Conservation (phyloP, 2,888 invertebrate species). For the Hyles lineata region DNA sequence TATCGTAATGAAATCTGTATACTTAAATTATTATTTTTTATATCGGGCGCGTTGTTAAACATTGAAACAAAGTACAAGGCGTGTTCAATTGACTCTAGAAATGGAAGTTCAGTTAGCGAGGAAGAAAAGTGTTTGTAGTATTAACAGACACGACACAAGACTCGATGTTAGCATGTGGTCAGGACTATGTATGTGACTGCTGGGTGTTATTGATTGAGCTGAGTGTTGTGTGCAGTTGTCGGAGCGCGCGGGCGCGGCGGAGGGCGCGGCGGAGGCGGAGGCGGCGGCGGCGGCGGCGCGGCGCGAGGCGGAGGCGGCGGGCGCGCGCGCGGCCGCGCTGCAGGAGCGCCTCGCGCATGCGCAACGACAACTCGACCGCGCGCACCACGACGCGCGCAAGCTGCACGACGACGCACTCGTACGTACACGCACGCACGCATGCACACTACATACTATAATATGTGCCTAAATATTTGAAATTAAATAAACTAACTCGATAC, state of each 20-base stretch:
- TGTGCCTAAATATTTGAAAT: background rate
- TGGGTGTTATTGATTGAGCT: background rate
- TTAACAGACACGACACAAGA: too few relatives aligned
- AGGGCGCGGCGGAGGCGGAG: conserved; percentile 64
- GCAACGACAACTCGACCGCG: conserved; percentile 78
- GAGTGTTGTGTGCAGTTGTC: conserved; percentile 43
- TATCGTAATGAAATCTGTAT: too few relatives aligned
- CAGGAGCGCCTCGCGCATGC: conserved; percentile 78
- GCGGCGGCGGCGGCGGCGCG: conserved; percentile 71
- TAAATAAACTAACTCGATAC: background rate
- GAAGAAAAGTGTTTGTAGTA: too few relatives aligned
- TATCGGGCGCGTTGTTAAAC: too few relatives aligned
- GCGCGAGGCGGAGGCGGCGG: conserved; percentile 70
- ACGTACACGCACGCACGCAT: conserved; percentile 30
- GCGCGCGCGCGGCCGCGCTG: conserved; percentile 69
- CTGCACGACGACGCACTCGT: conserved; percentile 79
- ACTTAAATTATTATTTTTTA: too few relatives aligned
- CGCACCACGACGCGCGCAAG: conserved; percentile 71
- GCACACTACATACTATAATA: background rate
- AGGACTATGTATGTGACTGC: too few relatives aligned
- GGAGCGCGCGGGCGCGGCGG: conserved; percentile 61
- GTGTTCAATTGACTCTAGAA: too few relatives aligned
- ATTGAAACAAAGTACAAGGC: too few relatives aligned
- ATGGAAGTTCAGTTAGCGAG: too few relatives aligned
- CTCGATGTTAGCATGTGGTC: background rate